Conservation (phyloP, 2,797 vertebrate species). For the Pyrocephalus nanus region DNA sequence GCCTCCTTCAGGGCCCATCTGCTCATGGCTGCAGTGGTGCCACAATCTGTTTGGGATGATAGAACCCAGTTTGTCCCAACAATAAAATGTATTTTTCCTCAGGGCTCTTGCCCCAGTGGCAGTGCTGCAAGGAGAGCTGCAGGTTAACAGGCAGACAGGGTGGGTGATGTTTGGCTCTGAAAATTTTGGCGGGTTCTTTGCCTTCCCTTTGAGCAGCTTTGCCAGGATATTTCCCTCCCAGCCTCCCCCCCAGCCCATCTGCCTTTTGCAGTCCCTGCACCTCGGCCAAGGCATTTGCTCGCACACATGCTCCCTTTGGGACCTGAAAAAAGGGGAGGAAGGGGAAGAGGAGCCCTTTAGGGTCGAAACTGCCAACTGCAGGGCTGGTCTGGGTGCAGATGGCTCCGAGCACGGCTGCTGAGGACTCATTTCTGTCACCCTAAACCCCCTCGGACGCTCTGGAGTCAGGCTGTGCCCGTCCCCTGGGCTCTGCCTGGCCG, state of each 20-base stretch:
- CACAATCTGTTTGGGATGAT: rapidly evolving
- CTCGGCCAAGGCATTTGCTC: background rate
- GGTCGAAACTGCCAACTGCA: background rate
- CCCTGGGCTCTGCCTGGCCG: rapidly evolving
- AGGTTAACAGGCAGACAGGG: background rate
- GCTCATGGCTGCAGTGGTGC: background rate
- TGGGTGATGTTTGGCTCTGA: background rate
- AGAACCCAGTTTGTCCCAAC: background rate
- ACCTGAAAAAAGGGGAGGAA: background rate
- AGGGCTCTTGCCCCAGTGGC: background rate
- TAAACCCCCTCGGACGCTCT: rapidly evolving
- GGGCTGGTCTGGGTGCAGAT: background rate
- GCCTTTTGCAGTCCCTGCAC: background rate
- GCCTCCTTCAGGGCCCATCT: background rate
- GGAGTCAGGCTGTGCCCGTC: background rate
- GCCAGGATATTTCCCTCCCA: background rate
- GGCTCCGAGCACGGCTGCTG: background rate
- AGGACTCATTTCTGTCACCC: background rate
- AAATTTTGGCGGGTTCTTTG: rapidly evolving
- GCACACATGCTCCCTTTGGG: background rate
- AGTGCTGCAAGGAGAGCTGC: background rate
- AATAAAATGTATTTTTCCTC: background rate
- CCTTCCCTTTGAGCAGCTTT: background rate
- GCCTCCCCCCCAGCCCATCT: background rate
- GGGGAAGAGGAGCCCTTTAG: background rate